Evolutionary conservation across 2,888 invertebrate genomes (phyloP).

Genomic region (Eupelmus urozonus): DNA sequence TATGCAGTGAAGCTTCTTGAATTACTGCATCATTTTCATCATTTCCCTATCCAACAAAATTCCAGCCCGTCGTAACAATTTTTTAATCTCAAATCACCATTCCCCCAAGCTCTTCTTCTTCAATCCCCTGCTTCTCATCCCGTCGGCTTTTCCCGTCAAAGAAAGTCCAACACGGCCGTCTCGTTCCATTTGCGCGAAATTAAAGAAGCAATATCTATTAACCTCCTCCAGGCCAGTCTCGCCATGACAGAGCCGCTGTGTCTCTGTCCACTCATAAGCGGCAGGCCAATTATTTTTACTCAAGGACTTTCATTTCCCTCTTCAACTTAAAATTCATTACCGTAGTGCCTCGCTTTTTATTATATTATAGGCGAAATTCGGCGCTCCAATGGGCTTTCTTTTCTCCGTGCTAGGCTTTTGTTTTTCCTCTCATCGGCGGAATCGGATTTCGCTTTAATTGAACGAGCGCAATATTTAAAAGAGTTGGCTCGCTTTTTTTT

Average conservation of each 20-base stretch:
- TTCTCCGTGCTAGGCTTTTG: background rate
- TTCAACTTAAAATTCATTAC: background rate
- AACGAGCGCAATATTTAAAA: constrained; percentile 19
- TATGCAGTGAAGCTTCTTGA: too few relatives aligned
- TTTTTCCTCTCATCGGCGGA: background rate
- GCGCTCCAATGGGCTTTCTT: background rate
- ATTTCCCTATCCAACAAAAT: background rate
- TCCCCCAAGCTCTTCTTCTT: background rate
- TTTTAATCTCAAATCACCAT: too few relatives aligned
- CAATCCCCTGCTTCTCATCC: too few relatives aligned
- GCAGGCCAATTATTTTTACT: background rate
- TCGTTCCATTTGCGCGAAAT: constrained; percentile 5
- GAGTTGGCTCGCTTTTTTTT: constrained; percentile 9
- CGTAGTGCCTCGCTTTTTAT: background rate
- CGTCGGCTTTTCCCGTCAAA: too few relatives aligned
- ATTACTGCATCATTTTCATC: too few relatives aligned
- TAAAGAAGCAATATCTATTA: constrained; percentile 1
- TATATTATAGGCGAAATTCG: background rate
- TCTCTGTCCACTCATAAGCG: background rate
- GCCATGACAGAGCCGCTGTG: background rate
- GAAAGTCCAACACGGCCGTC: too few relatives aligned
- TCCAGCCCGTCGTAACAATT: too few relatives aligned
- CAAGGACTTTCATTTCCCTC: background rate
- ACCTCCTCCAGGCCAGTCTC: background rate
- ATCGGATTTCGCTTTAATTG: constrained; percentile 31